Percentiles rank a stretch among this genome's conserved stretches.
These are phyloP conservation scores for Clarias pachynema DNA, from an alignment of 2,797 vertebrate genomes.

Conservation along the genomic window DNA sequence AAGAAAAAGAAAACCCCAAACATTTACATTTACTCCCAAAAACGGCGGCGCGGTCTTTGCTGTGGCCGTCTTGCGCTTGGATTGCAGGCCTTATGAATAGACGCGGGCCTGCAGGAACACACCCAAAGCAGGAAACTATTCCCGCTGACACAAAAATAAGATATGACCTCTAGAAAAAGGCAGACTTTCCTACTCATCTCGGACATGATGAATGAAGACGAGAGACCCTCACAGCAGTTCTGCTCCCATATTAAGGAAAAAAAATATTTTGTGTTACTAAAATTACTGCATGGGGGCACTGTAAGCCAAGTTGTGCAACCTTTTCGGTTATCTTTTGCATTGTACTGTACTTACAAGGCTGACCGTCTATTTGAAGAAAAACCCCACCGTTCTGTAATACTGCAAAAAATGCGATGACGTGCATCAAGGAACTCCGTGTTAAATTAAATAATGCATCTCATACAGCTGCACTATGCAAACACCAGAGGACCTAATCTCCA, in stretches of 20 bases:
- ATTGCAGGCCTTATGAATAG: conserved; percentile 72
- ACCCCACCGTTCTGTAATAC: background rate
- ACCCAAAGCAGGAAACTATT: conserved; percentile 65
- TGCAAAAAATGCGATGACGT: background rate
- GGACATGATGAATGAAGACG: background rate
- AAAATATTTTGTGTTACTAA: background rate
- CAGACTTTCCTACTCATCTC: background rate
- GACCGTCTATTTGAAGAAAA: background rate
- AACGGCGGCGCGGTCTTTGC: conserved; percentile 65
- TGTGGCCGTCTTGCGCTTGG: conserved; percentile 69
- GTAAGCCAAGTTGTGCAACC: background rate
- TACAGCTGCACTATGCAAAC: background rate
- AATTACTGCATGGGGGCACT: conserved; percentile 2
- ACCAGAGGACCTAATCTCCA: background rate
- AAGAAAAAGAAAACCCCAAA: conserved; percentile 75
- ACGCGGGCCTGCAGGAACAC: conserved; percentile 71
- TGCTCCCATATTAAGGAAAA: conserved; percentile 8
- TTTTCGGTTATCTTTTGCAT: background rate
- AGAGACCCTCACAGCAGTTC: background rate
- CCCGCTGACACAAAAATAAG: conserved; percentile 59
- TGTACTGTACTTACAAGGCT: background rate
- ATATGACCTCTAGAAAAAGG: conserved; percentile 32
- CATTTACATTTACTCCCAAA: conserved; percentile 75
- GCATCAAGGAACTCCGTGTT: background rate
- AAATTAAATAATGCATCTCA: background rate